A percentile compares a stretch with the other conserved stretches of the same genome.
Conservation (phyloP, 2,113 vertebrate genomes). For the Cathartes aura region DNA sequence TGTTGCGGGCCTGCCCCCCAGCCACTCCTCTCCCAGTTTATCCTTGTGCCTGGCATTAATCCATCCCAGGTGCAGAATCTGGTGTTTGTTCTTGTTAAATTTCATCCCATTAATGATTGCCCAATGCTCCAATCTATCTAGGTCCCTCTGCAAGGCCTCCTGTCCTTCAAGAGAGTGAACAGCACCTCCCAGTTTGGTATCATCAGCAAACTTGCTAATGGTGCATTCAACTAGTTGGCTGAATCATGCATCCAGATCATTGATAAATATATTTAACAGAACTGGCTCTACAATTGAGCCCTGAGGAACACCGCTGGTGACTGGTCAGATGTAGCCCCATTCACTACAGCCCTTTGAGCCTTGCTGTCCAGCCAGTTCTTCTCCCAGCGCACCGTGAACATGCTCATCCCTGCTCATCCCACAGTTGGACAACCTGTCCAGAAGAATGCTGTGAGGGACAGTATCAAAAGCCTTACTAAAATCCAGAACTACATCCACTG, state of each 20-base stretch:
- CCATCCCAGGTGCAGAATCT: background rate
- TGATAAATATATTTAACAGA: background rate
- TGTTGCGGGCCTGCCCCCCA: background rate
- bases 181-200: background rate
- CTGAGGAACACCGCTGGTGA: background rate
- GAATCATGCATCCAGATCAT: background rate
- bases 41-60: background rate
- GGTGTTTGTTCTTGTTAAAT: background rate
- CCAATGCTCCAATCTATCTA: background rate
- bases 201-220: background rate
- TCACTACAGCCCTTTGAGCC: background rate
- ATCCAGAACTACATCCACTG: background rate
- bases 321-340: background rate
- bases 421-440: background rate
- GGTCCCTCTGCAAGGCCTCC: background rate
- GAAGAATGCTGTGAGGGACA: no score
- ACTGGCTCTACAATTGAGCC: background rate
- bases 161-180: background rate
- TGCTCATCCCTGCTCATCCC: background rate
- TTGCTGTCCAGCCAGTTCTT: background rate
- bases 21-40: background rate
- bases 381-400: background rate
- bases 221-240: background rate
- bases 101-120: background rate
- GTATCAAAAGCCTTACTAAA: no score